Base-by-base conservation (phyloP, 1,140 invertebrate genomes). In the Pissodes strobi region DNA sequence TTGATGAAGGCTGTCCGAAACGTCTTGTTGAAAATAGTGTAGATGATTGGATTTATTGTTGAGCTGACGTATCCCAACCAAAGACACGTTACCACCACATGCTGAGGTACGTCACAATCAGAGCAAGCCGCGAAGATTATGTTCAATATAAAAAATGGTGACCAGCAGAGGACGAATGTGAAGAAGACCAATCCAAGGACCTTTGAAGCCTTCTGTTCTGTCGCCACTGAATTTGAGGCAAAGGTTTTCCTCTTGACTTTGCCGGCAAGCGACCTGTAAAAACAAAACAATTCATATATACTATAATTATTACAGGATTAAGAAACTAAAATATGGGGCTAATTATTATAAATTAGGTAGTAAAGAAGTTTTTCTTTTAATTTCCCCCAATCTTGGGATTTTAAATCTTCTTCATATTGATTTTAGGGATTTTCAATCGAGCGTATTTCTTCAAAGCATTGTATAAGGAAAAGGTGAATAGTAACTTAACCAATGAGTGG, bases 51-150 rank as follows among this genome's bases (percentile, higher is more conserved):
- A 76, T 92, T 92, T 71, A 92, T 90, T 19, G 90, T 93, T 1
- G 91, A 93, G 13, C 91, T 93, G 30, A 92, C 87, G 79, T 94
- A 95, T 41, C 93, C 93, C 46, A 95, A 79, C 93, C 93, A 95
- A 0, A 91, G 81, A 58, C 90, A 89, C 18, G 90, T 87, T 67
- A 89, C 85, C 23, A 92, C 89, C 15, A 92, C 83, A 70, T 87
- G 85, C 12, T 83, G 84, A 22, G 88, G 87, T 13, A 91, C 88
- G 45, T 84, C 76, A 72, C 88, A 90, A 39, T 82, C 81, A 0
- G 88, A 87, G 72, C 90, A 92, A 1, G 88, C 83, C 4, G 89
- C 90, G 66, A 91, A 90, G 8, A 92, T 76, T 12, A 94, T 89
- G 79, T 95, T 95, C 37, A 93, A 80, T 19, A 92, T 81, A 78